Conservation (phyloP, 2,888 invertebrate genomes). For the Bruchidius siliquastri region DNA sequence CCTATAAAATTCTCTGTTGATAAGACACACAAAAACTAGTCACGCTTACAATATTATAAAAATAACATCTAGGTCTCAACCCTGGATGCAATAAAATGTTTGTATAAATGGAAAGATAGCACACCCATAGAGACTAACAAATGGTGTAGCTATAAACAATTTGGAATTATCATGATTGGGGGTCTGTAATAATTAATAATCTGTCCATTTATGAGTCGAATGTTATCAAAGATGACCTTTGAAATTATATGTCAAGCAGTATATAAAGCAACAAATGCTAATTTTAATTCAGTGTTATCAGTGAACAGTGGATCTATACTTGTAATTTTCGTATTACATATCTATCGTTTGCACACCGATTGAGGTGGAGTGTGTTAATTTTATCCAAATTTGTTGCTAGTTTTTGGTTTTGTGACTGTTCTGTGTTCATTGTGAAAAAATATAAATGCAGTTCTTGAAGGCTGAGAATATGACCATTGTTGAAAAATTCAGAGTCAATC, state of each 20-base stretch:
- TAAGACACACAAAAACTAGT: not conserved
- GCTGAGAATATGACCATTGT: constrained; percentile 37
- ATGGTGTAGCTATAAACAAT: not conserved
- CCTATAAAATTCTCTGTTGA: not conserved
- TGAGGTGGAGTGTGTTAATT: not conserved
- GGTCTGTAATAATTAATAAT: not conserved
- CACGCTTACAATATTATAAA: not conserved
- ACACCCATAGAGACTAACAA: not conserved
- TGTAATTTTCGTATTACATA: too few relatives aligned
- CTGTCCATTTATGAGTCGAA: not conserved
- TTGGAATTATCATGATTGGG: not conserved
- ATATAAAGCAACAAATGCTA: not conserved
- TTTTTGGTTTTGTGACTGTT: not conserved
- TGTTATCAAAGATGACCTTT: not conserved
- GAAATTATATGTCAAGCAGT: not conserved
- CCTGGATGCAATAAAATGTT: not conserved
- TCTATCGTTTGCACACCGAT: too few relatives aligned
- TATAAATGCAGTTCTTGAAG: constrained; percentile 20
- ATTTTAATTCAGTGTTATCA: not conserved
- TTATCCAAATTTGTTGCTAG: not conserved
- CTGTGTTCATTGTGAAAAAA: not conserved
- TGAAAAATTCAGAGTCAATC: constrained; percentile 55
- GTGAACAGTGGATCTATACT: not conserved
- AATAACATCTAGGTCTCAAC: not conserved
- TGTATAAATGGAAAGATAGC: not conserved